Base-by-base conservation (phyloP, 2,113 vertebrate species). In the Ictalurus punctatus region DNA sequence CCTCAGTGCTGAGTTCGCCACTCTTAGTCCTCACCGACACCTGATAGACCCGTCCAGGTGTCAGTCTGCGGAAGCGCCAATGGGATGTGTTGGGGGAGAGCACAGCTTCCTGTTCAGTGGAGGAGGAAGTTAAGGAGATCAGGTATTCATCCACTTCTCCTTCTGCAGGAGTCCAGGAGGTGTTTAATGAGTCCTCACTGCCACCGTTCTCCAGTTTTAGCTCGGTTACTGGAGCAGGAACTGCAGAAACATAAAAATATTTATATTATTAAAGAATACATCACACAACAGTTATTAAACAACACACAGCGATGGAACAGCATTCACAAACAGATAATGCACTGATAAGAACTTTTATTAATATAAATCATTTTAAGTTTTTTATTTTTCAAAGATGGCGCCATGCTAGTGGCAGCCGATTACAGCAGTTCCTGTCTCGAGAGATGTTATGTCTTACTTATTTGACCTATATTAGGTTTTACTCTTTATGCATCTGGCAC, bases 21-120 rank as follows among this genome's bases (percentile, higher is more conserved):
- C 96, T 96, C 88, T 93, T 30, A 59, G 95, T 96, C 89, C 82
- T 95, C 79, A 98, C 90, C 27, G 94, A 94, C 88, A 98, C 94
- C 90, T 96, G 92, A 93, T 99, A 99, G 82, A 94, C 92, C 0
- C 94, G 93, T 67, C 98, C 98, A 6, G 98, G 95, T 40, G 89
- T 95, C 76, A 99, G 92, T 76, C 93, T 95, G 59, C 93, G 93
- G 92, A 99, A 98, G 3, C 86, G 74, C 10, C 91, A 94, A 88
- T 95, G 93, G 17, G 94, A 96, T 56, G 90, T 14, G 0, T 92
- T 93, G 40, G 96, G 92, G 27, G 91, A 90, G 40, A 98, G 87
- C 65, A n/a, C 91, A 89, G 82, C 95, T 88, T 93, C 93, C 93
- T 94, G 95, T 27, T 92, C 87, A 90, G 93, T 4, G 0, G 87